phyloP scores from a whole-genome alignment of 1,140 invertebrate genomes.

The Piezodorus guildinii region DNA sequence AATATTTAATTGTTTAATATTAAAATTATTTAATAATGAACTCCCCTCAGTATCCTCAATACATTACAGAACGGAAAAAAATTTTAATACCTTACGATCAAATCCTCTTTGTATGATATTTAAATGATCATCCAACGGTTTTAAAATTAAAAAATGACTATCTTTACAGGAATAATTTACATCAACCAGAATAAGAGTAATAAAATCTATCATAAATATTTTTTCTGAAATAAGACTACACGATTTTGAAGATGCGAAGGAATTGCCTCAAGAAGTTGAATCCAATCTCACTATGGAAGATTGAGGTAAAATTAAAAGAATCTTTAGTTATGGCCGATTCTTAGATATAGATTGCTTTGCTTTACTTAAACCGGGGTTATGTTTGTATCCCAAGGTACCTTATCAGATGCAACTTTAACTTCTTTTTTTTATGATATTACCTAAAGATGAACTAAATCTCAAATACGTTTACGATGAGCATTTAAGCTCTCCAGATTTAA shows the following conservation, averaged over 20 bases:
- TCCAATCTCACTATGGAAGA: slow-evolving; percentile 29
- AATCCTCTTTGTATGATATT: too few species aligned
- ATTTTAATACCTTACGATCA: too few species aligned
- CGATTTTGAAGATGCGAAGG: slow-evolving; percentile 18
- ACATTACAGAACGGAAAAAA: too few species aligned
- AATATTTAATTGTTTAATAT: too few species aligned
- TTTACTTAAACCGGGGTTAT: slow-evolving; percentile 23
- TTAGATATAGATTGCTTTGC: too few species aligned
- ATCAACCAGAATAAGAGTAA: slow-evolving; percentile 32
- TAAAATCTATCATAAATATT: slow-evolving; percentile 29
- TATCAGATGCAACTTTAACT: slow-evolving; percentile 34
- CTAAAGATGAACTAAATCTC: slow-evolving; percentile 35
- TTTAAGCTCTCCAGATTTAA: slow-evolving; percentile 24
- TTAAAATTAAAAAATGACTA: background rate
- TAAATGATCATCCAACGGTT: too few species aligned
- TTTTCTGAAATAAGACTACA: slow-evolving; percentile 25
- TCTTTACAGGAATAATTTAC: slow-evolving; percentile 33
- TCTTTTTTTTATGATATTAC: slow-evolving; percentile 34
- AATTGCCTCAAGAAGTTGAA: slow-evolving; percentile 23
- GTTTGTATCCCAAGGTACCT: slow-evolving; percentile 34
- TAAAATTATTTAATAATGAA: too few species aligned
- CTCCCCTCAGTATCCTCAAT: too few species aligned
- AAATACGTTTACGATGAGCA: slow-evolving; percentile 35
- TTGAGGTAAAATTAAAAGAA: slow-evolving; percentile 23
- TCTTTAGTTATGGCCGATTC: slow-evolving; percentile 26